Percentiles rank a stretch among this genome's conserved stretches.
Conservation (phyloP, 1,140 invertebrate species). For the Drosophila sulfurigaster region DNA sequence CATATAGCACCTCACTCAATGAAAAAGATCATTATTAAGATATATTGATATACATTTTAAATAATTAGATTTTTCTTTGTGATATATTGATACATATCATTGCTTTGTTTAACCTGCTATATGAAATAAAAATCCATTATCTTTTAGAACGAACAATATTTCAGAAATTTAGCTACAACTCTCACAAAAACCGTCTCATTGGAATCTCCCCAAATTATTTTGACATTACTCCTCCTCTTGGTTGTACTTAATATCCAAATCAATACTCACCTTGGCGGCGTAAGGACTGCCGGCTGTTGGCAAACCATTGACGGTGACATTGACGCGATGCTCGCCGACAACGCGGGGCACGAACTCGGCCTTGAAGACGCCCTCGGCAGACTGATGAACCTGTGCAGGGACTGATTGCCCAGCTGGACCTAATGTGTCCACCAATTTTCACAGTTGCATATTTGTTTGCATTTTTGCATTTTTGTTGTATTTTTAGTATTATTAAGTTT, state of each 20-base stretch:
- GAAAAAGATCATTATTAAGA: too few species aligned
- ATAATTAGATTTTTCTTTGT: too few species aligned
- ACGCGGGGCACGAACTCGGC: conserved; percentile 94
- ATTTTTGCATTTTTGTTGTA: conserved; percentile 41
- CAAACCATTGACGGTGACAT: conserved; percentile 91
- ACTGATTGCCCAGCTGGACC: conserved; percentile 95
- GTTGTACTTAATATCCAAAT: not conserved
- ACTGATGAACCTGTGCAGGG: conserved; percentile 92
- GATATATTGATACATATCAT: too few species aligned
- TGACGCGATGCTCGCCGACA: conserved; percentile 96
- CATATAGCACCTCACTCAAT: too few species aligned
- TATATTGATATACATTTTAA: too few species aligned
- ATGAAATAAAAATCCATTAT: too few species aligned
- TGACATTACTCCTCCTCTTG: not conserved
- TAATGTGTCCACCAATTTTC: conserved; percentile 41
- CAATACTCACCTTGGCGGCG: conserved; percentile 90
- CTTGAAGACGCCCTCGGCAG: conserved; percentile 91
- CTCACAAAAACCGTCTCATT: too few species aligned
- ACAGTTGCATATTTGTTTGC: conserved; percentile 7
- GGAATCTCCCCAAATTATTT: not conserved
- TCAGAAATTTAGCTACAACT: too few species aligned
- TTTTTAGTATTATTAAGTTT: conserved; percentile 53
- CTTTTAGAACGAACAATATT: too few species aligned
- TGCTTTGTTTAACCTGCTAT: too few species aligned
- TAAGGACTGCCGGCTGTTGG: conserved; percentile 95